Conservation (phyloP, 2,113 vertebrate genomes). For the Xiphias gladius region DNA sequence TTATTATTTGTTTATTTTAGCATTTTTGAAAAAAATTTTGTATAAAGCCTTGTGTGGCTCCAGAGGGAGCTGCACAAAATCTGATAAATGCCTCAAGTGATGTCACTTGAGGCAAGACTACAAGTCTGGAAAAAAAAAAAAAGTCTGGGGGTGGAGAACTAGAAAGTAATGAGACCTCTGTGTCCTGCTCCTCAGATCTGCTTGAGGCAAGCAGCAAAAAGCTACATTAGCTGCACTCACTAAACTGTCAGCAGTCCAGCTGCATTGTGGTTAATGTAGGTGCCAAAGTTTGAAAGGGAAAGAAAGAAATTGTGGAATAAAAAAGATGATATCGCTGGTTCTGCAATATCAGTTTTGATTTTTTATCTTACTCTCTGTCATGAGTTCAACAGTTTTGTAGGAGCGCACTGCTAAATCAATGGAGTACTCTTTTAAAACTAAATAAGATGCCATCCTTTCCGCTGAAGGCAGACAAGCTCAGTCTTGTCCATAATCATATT, state of each 20-base stretch:
- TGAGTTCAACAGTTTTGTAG: neutral
- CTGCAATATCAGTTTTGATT: neutral
- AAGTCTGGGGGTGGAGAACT: neutral
- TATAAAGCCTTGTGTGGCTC: neutral
- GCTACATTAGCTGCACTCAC: neutral
- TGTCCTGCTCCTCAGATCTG: neutral
- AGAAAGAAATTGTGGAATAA: neutral
- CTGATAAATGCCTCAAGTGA: neutral
- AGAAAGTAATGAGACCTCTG: neutral
- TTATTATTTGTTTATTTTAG: neutral
- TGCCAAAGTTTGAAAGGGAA: neutral
- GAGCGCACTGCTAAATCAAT: neutral
- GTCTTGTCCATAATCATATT: constrained; percentile 18
- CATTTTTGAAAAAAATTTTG: neutral
- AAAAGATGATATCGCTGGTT: neutral
- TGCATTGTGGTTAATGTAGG: neutral
- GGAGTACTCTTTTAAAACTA: constrained; percentile 8
- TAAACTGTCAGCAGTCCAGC: neutral
- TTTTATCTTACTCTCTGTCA: neutral
- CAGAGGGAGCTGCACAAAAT: neutral
- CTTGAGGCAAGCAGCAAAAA: neutral
- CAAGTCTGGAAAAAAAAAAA: neutral
- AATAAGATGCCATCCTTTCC: constrained; percentile 10
- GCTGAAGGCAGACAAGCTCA: constrained; percentile 1
- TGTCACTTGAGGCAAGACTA: neutral